A percentile compares a stretch with the other conserved stretches of the same genome.
These are phyloP conservation scores for Stichopus chloronotus DNA, from an alignment of 35 echinoderm and acorn worm genomes.

Conservation along the genomic window DNA sequence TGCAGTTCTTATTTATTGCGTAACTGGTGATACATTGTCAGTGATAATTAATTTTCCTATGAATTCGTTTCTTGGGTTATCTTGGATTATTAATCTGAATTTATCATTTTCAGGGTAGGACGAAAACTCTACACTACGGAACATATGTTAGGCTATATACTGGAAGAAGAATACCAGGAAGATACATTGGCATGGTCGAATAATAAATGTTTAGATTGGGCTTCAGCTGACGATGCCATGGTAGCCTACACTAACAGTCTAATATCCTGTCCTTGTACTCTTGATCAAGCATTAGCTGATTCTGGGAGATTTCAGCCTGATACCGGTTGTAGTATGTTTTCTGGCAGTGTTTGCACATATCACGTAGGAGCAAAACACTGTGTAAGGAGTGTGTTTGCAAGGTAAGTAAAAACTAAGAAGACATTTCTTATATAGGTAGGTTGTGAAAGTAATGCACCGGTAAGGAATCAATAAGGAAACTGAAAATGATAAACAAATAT, in stretches of 20 bases:
- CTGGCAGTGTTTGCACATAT: slow-evolving; percentile 55
- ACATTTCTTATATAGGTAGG: neutral
- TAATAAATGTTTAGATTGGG: slow-evolving; percentile 41
- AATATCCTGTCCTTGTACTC: slow-evolving; percentile 53
- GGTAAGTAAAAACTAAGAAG: neutral
- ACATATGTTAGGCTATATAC: slow-evolving; percentile 60
- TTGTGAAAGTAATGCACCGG: neutral
- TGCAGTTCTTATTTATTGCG: too few species aligned
- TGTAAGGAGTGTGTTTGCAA: slow-evolving; percentile 57
- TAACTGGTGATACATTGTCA: too few species aligned
- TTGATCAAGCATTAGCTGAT: slow-evolving; percentile 66
- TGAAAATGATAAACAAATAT: neutral
- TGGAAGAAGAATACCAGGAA: slow-evolving; percentile 59
- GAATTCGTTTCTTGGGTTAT: too few species aligned
- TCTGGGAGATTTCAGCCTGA: slow-evolving; percentile 64
- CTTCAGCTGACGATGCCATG: neutral
- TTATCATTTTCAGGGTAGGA: slow-evolving; percentile 38
- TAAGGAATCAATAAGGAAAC: neutral
- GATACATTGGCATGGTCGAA: slow-evolving; percentile 51
- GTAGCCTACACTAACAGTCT: neutral
- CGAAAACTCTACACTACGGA: slow-evolving; percentile 39
- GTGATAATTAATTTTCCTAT: too few species aligned
- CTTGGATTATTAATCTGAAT: too few species aligned
- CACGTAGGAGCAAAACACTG: slow-evolving; percentile 64
- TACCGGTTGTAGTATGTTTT: slow-evolving; percentile 64